Conservation (phyloP, 1,140 invertebrate genomes). For the Doryteuthis pealeii region DNA sequence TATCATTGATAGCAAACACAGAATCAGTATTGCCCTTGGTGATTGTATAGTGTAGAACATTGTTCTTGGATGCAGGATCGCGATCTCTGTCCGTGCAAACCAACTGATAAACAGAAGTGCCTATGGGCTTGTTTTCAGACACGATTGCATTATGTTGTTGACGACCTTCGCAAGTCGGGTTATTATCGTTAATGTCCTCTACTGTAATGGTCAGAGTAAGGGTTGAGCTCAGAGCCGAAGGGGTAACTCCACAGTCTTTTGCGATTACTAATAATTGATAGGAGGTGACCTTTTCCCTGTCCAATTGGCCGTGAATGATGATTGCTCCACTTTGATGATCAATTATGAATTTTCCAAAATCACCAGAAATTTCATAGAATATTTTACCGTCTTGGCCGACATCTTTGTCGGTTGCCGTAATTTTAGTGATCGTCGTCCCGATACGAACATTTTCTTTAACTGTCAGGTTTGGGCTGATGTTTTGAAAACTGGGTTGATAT, state of each 20-base stretch:
- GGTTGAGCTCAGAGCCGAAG: constrained; percentile 24
- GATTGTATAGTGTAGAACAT: background rate
- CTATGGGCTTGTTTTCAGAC: background rate
- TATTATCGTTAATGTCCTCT: constrained; percentile 39
- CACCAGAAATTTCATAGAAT: constrained; percentile 21
- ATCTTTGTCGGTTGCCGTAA: background rate
- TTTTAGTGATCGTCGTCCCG: background rate
- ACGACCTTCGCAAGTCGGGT: constrained; percentile 25
- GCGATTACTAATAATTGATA: constrained; percentile 30
- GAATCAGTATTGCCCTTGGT: background rate
- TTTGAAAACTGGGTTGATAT: background rate
- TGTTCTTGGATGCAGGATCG: background rate
- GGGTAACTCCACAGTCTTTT: constrained; percentile 26
- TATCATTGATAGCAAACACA: constrained; percentile 3
- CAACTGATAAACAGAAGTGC: background rate
- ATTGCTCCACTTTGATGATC: constrained; percentile 32
- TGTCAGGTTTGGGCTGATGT: background rate
- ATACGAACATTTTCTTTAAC: background rate
- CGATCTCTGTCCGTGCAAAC: background rate
- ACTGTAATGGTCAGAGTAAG: constrained; percentile 31
- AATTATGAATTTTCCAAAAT: constrained; percentile 30
- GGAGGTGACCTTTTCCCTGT: constrained; percentile 31
- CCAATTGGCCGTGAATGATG: constrained; percentile 23
- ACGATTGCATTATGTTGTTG: background rate
- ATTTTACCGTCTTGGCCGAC: background rate